These are phyloP conservation scores for Capricornis sumatraensis DNA, from an alignment of 2,113 vertebrate species.

Conservation along the genomic window DNA sequence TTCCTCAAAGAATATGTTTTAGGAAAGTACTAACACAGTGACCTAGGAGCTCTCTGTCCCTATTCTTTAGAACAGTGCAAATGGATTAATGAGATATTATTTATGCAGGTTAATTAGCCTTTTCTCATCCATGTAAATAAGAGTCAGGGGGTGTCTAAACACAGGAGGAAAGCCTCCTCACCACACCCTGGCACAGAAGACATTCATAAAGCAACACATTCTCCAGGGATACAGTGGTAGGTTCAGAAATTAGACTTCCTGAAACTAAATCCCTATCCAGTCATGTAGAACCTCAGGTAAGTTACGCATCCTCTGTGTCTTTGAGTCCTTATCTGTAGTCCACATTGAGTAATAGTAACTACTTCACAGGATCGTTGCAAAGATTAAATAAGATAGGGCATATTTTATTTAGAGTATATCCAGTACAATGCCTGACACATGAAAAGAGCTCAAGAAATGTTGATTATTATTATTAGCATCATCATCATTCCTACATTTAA, in stretches of 20 bases:
- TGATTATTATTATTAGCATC: not conserved
- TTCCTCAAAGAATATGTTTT: not conserved
- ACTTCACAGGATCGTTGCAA: not conserved
- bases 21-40: not conserved
- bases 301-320: not conserved
- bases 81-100: not conserved
- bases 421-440: not conserved
- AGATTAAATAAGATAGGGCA: not conserved
- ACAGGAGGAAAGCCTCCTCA: not conserved
- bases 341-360: not conserved
- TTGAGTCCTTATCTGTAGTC: not conserved
- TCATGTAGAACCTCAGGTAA: not conserved
- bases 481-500: not conserved
- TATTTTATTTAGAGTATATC: not conserved
- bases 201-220: not conserved
- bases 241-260: not conserved
- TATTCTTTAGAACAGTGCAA: not conserved
- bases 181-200: rapidly evolving
- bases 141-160: not conserved
- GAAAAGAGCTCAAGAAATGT: not conserved
- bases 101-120: not conserved
- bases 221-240: not conserved
- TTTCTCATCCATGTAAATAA: not conserved
- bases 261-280: not conserved
- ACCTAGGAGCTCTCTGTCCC: not conserved